Percentiles rank a stretch among this genome's conserved stretches.
phyloP scores from a whole-genome alignment of 1,140 invertebrate species.

The Streblospio benedicti region DNA sequence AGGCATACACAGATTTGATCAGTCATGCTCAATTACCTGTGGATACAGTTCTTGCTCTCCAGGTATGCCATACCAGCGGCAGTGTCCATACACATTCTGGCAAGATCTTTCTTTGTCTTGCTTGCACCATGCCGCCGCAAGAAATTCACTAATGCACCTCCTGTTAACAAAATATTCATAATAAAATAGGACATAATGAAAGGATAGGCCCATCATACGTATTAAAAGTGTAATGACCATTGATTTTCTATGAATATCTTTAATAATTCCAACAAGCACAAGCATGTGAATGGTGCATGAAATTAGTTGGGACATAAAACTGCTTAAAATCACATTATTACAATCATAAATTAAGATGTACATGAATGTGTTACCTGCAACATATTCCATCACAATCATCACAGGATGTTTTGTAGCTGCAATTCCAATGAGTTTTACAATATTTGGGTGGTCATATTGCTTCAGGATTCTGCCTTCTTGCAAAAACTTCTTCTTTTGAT shows the following conservation, averaged over 20 bases:
- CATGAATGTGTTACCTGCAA: conserved; percentile 59
- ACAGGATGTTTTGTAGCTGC: conserved; percentile 96
- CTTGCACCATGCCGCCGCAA: conserved; percentile 63
- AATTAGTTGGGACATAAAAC: no score
- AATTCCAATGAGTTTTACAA: conserved; percentile 81
- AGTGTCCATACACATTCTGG: conserved; percentile 87
- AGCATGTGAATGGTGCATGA: no score
- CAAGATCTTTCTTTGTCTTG: conserved; percentile 57
- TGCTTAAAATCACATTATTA: no score
- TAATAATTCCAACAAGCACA: no score
- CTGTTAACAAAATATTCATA: conserved; percentile 49
- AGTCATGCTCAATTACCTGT: conserved; percentile 58
- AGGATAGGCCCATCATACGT: conserved; percentile 7
- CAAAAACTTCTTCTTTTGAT: conserved; percentile 91
- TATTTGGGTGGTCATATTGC: conserved; percentile 91
- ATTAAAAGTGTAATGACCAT: background rate
- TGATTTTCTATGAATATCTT: background rate
- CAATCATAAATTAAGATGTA: background rate
- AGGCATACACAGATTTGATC: no score
- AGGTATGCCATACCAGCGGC: conserved; percentile 92
- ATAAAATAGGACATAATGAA: conserved; percentile 9
- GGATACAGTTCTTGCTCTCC: conserved; percentile 92
- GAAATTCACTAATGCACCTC: conserved; percentile 80
- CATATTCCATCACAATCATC: conserved; percentile 98
- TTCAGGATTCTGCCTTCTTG: conserved; percentile 91